Base-by-base conservation (phyloP, 2,888 invertebrate genomes). In the Adineta ricciae region DNA sequence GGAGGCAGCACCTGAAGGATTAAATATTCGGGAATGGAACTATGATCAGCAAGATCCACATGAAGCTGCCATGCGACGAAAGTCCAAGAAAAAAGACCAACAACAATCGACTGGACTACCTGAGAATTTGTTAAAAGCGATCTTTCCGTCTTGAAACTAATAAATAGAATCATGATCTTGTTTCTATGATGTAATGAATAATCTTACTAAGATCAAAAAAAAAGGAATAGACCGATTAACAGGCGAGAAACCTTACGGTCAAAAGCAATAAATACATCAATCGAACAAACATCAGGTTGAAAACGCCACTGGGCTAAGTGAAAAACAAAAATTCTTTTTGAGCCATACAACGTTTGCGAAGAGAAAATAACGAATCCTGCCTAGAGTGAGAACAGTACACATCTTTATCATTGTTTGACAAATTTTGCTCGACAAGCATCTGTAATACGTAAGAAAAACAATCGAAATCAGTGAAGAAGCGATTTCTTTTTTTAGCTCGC, bases 1-100 rank as follows among this genome's bases (percentile, higher is more conserved):
- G 64, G 11, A 64, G 32, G 4, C 16, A 19, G 16, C 32, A 64
- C 27, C 64, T 5, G 36, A 64, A 64, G 19, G 32, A 16, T 32
- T 64, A 36, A 64, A 64, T 64, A 64, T 64, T 32, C 64, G 64
- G 27, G 64, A 64, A 14, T 64, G 64, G 64, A 11, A 64, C 19
- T 64, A 64, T 64, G 64, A 64, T 32, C 64, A 64, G 32, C 64
- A 64, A 64, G 64, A 64, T 64, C 64, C 64, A 64, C 36, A 64
- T 36, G 64, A 64, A 64, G 32, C 64, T 64, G 64, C 64, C 19
- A 19, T 2, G 16, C 32, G 32, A 64, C 64, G 64, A 32, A 64
- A 64, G 32, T 16, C 32, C 32, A 64, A 64, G 19, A 64, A 64
- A 9, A 64, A 64, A 64, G n/a, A 64, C 27, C 64, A 64, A 27